A percentile compares a stretch with the other conserved stretches of the same genome.
phyloP scores from a whole-genome alignment of 2,797 vertebrate genomes.

The Acestrorhynchus altus region DNA sequence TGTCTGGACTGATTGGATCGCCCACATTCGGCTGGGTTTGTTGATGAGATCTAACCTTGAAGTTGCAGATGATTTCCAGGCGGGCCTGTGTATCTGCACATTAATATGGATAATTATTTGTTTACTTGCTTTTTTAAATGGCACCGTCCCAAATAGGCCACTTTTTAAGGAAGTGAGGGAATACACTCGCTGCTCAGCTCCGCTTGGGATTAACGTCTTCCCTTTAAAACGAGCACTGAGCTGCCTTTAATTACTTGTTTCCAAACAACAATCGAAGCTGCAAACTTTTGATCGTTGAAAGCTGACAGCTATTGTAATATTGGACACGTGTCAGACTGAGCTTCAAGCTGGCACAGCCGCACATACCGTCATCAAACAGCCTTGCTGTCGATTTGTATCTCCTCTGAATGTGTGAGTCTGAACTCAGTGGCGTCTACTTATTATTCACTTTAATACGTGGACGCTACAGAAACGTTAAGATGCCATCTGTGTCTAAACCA shows the following conservation, averaged over 20 bases:
- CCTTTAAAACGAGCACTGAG: constrained; percentile 43
- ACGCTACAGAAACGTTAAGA: constrained; percentile 16
- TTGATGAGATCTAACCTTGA: constrained; percentile 75
- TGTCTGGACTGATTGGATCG: constrained; percentile 35
- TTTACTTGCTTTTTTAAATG: constrained; percentile 79
- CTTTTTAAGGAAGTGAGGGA: constrained; percentile 74
- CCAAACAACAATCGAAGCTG: constrained; percentile 56
- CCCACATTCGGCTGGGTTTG: constrained; percentile 36
- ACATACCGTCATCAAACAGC: constrained; percentile 35
- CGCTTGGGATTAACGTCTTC: constrained; percentile 68
- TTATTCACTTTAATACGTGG: constrained; percentile 25
- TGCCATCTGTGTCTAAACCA: constrained; percentile 15
- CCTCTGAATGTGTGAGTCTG: not conserved
- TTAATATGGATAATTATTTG: constrained; percentile 84
- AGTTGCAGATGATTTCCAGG: constrained; percentile 72
- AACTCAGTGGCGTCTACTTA: constrained; percentile 16
- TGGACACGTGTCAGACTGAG: constrained; percentile 40
- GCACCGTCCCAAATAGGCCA: constrained; percentile 79
- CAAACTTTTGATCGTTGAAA: constrained; percentile 50
- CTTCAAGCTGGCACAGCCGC: constrained; percentile 33
- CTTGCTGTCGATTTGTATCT: constrained; percentile 32
- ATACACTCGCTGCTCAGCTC: constrained; percentile 77
- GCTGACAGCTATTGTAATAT: constrained; percentile 43
- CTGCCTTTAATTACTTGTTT: constrained; percentile 56
- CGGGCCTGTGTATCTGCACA: constrained; percentile 76